phyloP scores from a whole-genome alignment of 2,113 vertebrate species.

The Nansenia antarctica region DNA sequence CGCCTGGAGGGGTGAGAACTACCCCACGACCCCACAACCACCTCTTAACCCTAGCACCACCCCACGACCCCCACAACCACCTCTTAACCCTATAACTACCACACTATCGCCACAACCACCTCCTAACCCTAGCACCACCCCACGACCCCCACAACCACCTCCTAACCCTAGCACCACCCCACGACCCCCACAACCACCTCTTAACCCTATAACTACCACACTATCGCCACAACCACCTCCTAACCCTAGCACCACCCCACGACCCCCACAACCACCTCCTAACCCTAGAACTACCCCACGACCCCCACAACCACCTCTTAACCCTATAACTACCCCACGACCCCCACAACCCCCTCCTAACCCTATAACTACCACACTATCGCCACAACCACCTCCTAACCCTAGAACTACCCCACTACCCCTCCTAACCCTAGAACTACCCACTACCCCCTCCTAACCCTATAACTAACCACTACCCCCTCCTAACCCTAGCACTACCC shows the following conservation, averaged over 20 bases:
- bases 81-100: neutral
- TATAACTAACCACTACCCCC: too few species aligned
- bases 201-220: neutral
- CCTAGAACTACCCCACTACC: neutral
- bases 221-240: neutral
- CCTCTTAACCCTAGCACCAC: too few species aligned
- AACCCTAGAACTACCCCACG: too few species aligned
- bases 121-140: neutral
- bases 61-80: neutral
- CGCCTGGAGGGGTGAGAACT: slow-evolving; percentile 94
- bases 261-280: neutral
- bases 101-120: neutral
- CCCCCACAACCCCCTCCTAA: neutral
- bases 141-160: neutral
- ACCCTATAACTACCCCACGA: too few species aligned
- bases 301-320: neutral
- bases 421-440: too few species aligned
- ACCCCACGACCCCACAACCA: too few species aligned
- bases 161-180: neutral
- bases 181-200: neutral
- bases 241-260: neutral
- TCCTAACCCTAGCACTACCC: too few species aligned
- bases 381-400: neutral
- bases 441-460: neutral
- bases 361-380: too few species aligned